Evolutionary conservation across 2,113 vertebrate species (phyloP).

Genomic region (Leptobrachium leishanense): DNA sequence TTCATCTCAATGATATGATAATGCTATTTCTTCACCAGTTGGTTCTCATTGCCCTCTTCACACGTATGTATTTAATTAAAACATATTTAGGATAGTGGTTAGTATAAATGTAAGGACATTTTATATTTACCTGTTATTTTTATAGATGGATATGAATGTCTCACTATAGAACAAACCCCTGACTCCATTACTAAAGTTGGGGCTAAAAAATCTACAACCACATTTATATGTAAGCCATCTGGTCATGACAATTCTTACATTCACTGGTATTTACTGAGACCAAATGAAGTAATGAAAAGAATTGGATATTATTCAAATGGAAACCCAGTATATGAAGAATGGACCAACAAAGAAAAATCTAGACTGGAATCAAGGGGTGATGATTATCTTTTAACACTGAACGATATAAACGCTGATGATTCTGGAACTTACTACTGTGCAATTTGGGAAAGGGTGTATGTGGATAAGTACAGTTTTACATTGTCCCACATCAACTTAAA

Average conservation of each 20-base stretch:
- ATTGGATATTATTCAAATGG: background rate
- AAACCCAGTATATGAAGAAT: background rate
- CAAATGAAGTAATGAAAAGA: background rate
- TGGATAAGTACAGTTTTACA: too few relatives aligned
- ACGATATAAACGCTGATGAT: background rate
- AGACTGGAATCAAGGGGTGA: accelerated
- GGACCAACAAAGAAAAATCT: background rate
- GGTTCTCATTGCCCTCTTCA: too few relatives aligned
- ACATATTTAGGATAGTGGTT: too few relatives aligned
- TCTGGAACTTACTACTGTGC: constrained; percentile 57
- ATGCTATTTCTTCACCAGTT: too few relatives aligned
- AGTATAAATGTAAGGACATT: too few relatives aligned
- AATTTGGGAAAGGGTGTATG: constrained; percentile 27
- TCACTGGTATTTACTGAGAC: background rate
- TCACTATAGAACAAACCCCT: constrained; percentile 33
- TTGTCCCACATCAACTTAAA: constrained; percentile 19
- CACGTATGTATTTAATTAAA: too few relatives aligned
- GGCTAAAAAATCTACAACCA: accelerated
- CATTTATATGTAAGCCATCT: constrained; percentile 28
- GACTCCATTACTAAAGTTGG: background rate
- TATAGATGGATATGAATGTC: constrained; percentile 30
- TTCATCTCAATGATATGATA: too few relatives aligned
- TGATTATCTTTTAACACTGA: constrained; percentile 17
- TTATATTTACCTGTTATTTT: constrained; percentile 1
- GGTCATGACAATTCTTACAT: background rate